These are phyloP conservation scores for Cliona cf. orientalis DNA, from an alignment of 37 sponge, comb jelly and placozoan genomes.

Conservation along the genomic window DNA sequence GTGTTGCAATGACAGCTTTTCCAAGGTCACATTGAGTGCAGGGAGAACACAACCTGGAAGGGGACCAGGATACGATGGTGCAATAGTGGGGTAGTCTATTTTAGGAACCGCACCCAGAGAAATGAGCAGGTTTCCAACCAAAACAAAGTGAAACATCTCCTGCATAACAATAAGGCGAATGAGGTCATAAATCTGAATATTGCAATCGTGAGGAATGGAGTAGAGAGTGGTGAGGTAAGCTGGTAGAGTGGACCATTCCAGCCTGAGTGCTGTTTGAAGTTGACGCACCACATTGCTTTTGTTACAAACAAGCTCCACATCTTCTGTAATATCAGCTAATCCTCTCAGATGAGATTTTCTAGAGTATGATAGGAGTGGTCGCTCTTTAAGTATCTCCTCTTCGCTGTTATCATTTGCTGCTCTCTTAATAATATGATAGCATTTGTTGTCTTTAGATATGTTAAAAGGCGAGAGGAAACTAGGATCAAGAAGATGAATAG, in stretches of 20 bases:
- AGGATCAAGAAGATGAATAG: too few species aligned
- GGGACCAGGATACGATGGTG: conserved; percentile 31
- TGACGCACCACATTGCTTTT: too few species aligned
- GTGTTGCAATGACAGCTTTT: conserved; percentile 34
- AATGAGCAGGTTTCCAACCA: conserved; percentile 61
- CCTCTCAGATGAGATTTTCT: too few species aligned
- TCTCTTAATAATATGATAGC: too few species aligned
- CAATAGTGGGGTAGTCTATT: conserved; percentile 21
- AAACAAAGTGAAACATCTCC: conserved; percentile 64
- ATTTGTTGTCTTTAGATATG: too few species aligned
- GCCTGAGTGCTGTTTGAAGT: conserved; percentile 37
- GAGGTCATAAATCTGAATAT: conserved; percentile 32
- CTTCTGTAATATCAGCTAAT: too few species aligned
- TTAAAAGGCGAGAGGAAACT: too few species aligned
- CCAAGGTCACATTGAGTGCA: conserved; percentile 21
- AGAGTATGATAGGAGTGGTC: too few species aligned
- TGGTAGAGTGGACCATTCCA: conserved; percentile 64
- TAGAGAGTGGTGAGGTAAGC: conserved; percentile 56
- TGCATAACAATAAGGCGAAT: conserved; percentile 53
- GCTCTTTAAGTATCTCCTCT: too few species aligned
- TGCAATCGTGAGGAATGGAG: conserved; percentile 48
- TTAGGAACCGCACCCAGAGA: conserved; percentile 44
- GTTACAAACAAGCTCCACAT: too few species aligned
- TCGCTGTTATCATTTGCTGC: too few species aligned
- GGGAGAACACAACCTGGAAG: conserved; percentile 66